A percentile compares a stretch with the other conserved stretches of the same genome.
These are phyloP conservation scores for Calvadosia cruxmelitensis DNA, from an alignment of 30 jellyfish, hydroid and myxozoan species.

Conservation along the genomic window DNA sequence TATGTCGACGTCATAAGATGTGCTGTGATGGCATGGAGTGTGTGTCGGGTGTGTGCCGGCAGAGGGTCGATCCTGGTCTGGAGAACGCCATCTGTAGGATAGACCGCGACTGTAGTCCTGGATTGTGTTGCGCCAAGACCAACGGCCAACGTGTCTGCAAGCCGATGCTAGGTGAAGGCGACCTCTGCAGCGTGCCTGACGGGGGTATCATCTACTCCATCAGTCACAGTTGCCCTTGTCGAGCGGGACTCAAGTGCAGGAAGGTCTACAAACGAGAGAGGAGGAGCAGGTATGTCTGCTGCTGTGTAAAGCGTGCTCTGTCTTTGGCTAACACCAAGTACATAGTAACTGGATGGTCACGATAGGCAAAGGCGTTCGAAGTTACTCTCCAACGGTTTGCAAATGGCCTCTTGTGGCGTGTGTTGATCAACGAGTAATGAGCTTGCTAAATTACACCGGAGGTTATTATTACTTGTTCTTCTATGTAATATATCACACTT, in stretches of 20 bases:
- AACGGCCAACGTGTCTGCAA: conserved; percentile 62
- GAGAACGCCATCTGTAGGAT: conserved; percentile 63
- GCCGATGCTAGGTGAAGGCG: conserved; percentile 54
- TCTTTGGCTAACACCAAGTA: no score
- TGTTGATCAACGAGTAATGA: no score
- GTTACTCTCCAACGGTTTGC: no score
- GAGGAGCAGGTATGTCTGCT: no score
- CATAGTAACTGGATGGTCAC: no score
- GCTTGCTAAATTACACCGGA: no score
- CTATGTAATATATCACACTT: no score
- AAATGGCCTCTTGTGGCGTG: no score
- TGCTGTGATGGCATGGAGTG: conserved; percentile 92
- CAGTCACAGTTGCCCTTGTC: conserved; percentile 63
- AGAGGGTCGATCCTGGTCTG: conserved; percentile 21
- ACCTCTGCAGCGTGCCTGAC: conserved; percentile 39
- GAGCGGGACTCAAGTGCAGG: conserved; percentile 60
- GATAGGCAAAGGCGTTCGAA: no score
- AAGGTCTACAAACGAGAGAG: conserved; percentile 27
- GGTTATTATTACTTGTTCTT: no score
- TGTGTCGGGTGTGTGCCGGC: conserved; percentile 64
- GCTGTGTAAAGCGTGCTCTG: no score
- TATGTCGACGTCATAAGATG: conserved; percentile 80
- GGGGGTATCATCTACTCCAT: conserved; percentile 13
- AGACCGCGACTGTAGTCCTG: conserved; percentile 73
- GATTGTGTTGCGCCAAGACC: conserved; percentile 78